Conservation (phyloP, 2,797 vertebrate species). For the Simalia tracyae region DNA sequence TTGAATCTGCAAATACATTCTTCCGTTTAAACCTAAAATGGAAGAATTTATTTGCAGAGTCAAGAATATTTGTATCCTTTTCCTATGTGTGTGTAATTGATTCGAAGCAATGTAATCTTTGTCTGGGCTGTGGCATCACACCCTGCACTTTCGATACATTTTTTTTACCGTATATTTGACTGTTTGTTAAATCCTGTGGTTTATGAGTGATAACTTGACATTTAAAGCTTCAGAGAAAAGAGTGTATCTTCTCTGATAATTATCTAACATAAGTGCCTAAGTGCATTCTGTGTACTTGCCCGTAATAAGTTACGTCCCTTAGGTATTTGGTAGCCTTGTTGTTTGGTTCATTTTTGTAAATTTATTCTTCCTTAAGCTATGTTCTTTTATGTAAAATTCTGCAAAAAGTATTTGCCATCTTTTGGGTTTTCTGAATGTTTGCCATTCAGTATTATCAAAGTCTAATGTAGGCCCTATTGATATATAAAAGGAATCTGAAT, state of each 20-base stretch:
- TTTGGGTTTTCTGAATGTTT: not conserved
- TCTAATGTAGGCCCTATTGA: not conserved
- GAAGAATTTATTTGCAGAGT: not conserved
- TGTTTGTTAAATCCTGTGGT: slow-evolving; percentile 27
- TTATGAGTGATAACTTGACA: slow-evolving; percentile 6
- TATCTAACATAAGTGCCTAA: not conserved
- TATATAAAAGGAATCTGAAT: not conserved
- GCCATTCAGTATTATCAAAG: not conserved
- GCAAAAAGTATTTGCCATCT: not conserved
- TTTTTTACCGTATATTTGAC: not conserved
- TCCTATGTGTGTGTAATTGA: not conserved
- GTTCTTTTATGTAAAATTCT: not conserved
- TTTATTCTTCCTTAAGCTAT: not conserved
- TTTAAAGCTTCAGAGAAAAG: not conserved
- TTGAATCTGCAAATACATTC: not conserved
- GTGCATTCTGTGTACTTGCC: not conserved
- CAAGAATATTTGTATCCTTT: not conserved
- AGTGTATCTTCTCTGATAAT: not conserved
- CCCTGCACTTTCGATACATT: not conserved
- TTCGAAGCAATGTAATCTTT: not conserved
- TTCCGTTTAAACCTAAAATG: not conserved
- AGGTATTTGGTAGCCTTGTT: not conserved
- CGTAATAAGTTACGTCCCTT: not conserved
- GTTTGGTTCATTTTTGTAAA: not conserved
- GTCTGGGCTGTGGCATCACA: not conserved